phyloP scores from a whole-genome alignment of 2,797 vertebrate genomes.

The Emys orbicularis region DNA sequence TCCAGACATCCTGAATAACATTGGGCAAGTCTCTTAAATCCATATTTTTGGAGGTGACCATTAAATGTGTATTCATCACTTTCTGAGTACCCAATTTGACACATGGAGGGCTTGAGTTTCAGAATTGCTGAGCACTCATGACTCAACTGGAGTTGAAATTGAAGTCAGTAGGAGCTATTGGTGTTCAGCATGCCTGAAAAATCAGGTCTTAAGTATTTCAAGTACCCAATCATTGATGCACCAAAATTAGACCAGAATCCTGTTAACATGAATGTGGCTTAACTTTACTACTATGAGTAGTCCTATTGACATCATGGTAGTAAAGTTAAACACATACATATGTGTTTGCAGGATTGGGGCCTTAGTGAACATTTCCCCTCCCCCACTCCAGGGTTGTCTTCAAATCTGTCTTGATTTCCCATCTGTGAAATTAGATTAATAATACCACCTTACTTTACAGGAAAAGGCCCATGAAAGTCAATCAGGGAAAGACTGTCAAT shows the following conservation, averaged over 20 bases:
- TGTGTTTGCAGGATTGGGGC: neutral
- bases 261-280: neutral
- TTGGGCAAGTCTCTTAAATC: neutral
- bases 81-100: neutral
- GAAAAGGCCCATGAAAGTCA: neutral
- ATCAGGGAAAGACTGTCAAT: neutral
- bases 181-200: neutral
- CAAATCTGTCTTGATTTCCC: neutral
- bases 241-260: neutral
- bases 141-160: neutral
- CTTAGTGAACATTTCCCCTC: neutral
- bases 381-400: neutral
- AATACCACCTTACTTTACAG: neutral
- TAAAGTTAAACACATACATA: neutral
- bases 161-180: neutral
- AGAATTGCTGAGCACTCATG: neutral
- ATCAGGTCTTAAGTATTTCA: neutral
- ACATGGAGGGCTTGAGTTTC: neutral
- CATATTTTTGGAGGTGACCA: neutral
- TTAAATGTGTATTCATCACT: neutral
- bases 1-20: neutral
- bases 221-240: neutral
- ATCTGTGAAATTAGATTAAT: neutral
- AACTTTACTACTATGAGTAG: neutral
- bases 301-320: neutral